A percentile compares a stretch with the other conserved stretches of the same genome.
These are phyloP conservation scores for Tragelaphus scriptus DNA, from an alignment of 2,113 vertebrate species.

Conservation along the genomic window DNA sequence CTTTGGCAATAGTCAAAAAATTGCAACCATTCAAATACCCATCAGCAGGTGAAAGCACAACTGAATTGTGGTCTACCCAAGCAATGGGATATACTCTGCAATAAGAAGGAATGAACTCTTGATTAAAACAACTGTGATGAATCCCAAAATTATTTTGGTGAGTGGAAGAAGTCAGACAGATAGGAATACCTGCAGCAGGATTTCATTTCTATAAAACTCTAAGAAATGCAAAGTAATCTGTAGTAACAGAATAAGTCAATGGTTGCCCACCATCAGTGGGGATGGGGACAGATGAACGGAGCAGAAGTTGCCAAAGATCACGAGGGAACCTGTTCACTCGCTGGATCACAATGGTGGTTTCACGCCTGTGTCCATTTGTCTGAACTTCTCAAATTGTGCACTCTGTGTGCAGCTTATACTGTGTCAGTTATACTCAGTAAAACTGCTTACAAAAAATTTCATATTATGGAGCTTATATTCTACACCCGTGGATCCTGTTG, in stretches of 20 bases:
- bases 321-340: rapidly evolving
- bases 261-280: neutral
- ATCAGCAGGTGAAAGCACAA: neutral
- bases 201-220: neutral
- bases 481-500: neutral
- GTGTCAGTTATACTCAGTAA: neutral
- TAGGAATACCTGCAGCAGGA: neutral
- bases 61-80: rapidly evolving
- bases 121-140: neutral
- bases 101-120: neutral
- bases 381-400: neutral
- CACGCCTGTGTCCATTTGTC: rapidly evolving
- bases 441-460: neutral
- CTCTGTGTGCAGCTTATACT: rapidly evolving
- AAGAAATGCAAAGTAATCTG: neutral
- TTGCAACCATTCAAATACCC: neutral
- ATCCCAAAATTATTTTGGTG: neutral
- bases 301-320: neutral
- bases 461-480: neutral
- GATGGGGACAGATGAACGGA: no score
- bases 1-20: neutral
- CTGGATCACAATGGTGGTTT: rapidly evolving
- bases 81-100: neutral
- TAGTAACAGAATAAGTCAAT: neutral
- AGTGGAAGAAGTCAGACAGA: neutral